Conservation (phyloP, 2,888 invertebrate genomes). For the Ethmia dodecea region DNA sequence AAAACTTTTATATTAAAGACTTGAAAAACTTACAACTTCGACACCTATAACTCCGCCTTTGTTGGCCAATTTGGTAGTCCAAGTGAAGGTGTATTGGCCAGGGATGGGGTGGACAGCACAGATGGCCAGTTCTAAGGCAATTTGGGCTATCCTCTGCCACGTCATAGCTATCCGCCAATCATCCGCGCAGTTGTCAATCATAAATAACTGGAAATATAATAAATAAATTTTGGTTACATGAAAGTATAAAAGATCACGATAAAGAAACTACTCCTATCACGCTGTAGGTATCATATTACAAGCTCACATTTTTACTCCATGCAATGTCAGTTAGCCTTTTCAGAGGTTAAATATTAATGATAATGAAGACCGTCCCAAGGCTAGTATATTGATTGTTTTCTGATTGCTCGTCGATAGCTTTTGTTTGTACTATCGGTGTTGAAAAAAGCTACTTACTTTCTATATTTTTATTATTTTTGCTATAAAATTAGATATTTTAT, state of each 20-base stretch:
- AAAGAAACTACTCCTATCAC: too few relatives aligned
- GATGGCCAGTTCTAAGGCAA: slow-evolving; percentile 93
- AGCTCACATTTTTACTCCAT: too few relatives aligned
- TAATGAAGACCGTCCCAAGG: slow-evolving; percentile 4
- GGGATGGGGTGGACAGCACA: slow-evolving; percentile 99
- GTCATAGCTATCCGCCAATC: slow-evolving; percentile 99
- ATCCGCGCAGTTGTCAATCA: slow-evolving; percentile 99
- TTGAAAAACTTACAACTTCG: slow-evolving; percentile 75
- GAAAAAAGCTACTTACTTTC: too few relatives aligned
- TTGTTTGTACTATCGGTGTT: too few relatives aligned
- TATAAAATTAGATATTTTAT: too few relatives aligned
- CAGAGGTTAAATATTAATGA: slow-evolving; percentile 2
- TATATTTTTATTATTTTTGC: too few relatives aligned
- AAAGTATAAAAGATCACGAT: too few relatives aligned
- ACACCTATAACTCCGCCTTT: slow-evolving; percentile 84
- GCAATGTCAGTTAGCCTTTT: too few relatives aligned
- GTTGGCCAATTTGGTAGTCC: slow-evolving; percentile 97
- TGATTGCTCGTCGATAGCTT: neutral
- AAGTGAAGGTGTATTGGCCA: slow-evolving; percentile 96
- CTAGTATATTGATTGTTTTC: slow-evolving; percentile 6
- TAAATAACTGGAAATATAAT: slow-evolving; percentile 96
- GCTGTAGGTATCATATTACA: too few relatives aligned
- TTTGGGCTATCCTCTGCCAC: slow-evolving; percentile 96
- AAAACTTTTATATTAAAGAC: too few relatives aligned
- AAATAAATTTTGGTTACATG: too few relatives aligned